Evolutionary conservation across 2,888 invertebrate genomes (phyloP), one percentile per base, ranked within the genome.

Genomic region (Cylindroiulus punctatus): DNA sequence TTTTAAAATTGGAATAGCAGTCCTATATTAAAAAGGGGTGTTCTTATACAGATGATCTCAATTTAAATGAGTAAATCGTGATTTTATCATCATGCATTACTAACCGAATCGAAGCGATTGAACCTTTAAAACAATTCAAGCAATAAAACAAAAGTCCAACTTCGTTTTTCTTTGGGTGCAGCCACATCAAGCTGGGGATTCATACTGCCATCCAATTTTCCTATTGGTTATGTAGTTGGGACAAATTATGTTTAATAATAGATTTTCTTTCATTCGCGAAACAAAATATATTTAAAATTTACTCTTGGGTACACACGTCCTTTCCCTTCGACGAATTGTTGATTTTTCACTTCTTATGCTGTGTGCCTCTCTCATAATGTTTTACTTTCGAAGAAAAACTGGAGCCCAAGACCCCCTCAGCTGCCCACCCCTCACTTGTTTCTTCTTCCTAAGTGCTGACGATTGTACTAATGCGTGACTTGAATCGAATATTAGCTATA

Each of bases 401-500:
- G 26, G n/a, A 76, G 30, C 26, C 76, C 76, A 76, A 76, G 30
- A 76, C 14, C 52, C 52, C 52, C 52, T n/a, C n/a, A 5, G 52
- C 52, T 76, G 76, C 76, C 76, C 76, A 76, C 76, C 44, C 44
- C 42, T 4, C 26, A 83, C 44, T 40, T 83, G 44, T 83, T 83
- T 83, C 44, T 83, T 83, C 40, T 83, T 83, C 17, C 83, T 83
- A 83, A 83, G 44, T 83, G 83, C 83, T 83, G 83, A 83, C 83
- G 83, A 83, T 40, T 83, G 83, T 83, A 83, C 83, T 83, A 83
- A 83, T 83, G 83, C 83, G 83, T 42, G 83, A 83, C 83, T 83
- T 19, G 83, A 83, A 83, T 83, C 44, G 42, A 83, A 83, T 83
- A 83, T 83, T 83, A 83, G 83, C 83, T 83, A 83, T 83, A 83